Conservation (phyloP, 2,888 invertebrate species). For the Operophtera brumata region DNA sequence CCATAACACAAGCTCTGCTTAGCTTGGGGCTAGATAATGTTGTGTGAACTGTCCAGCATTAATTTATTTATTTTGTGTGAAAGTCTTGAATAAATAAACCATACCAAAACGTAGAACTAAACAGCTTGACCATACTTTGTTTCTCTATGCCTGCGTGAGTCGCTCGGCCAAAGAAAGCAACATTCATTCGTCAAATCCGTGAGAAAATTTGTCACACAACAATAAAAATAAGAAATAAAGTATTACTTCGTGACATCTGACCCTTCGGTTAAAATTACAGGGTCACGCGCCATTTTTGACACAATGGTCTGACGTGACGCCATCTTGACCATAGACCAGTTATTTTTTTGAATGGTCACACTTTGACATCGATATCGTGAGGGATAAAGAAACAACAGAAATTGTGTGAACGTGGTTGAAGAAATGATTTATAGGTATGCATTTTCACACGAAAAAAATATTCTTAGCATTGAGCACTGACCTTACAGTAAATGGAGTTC, state of each 20-base stretch:
- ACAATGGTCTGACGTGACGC: conserved; percentile 5
- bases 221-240: conserved; percentile 3
- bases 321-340: conserved; percentile 2
- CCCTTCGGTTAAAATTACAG: not conserved
- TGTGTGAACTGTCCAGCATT: too few species aligned
- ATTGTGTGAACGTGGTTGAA: not conserved
- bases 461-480: too few species aligned
- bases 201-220: conserved; percentile 18
- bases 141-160: too few species aligned
- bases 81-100: too few species aligned
- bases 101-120: too few species aligned
- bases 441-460: too few species aligned
- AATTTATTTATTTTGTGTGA: too few species aligned
- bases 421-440: too few species aligned
- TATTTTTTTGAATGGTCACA: conserved; percentile 1
- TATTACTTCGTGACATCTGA: conserved; percentile 8
- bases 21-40: too few species aligned
- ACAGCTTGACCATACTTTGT: too few species aligned
- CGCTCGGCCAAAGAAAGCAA: not conserved
- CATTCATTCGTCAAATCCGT: conserved; percentile 1
- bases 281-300: conserved; percentile 9
- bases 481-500: too few species aligned
- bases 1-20: too few species aligned
- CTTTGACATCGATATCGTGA: not conserved
- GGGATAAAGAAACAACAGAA: not conserved